Percentiles rank a stretch among this genome's conserved stretches.
These are phyloP conservation scores for Triplophysa rosa DNA, from an alignment of 2,113 vertebrate species.

Conservation along the genomic window DNA sequence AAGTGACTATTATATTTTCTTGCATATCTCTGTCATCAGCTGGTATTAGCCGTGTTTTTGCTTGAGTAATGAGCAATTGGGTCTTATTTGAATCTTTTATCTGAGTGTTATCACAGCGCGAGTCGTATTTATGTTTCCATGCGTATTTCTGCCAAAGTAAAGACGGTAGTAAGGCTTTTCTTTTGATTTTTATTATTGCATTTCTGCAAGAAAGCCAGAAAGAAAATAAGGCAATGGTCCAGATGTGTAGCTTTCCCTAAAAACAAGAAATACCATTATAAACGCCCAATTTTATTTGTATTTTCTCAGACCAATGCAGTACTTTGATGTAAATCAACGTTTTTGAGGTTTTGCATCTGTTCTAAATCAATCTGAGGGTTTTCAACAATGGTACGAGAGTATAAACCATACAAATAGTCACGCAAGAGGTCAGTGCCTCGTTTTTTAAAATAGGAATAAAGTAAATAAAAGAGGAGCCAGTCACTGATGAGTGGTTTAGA, in stretches of 20 bases:
- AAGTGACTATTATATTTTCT: constrained; percentile 37
- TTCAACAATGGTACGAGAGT: neutral
- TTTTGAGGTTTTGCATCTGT: constrained; percentile 13
- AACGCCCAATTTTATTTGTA: constrained; percentile 20
- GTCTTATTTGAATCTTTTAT: constrained; percentile 34
- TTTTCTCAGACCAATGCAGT: neutral
- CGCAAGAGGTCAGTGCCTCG: constrained; percentile 8
- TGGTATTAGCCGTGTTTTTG: constrained; percentile 32
- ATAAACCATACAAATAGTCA: constrained; percentile 24
- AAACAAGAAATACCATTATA: constrained; percentile 1
- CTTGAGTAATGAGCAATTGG: constrained; percentile 23
- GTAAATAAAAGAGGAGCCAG: neutral
- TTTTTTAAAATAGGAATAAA: constrained; percentile 4
- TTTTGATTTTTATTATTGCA: constrained; percentile 39
- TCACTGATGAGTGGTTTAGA: constrained; percentile 33
- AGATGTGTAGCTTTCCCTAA: neutral
- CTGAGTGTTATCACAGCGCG: constrained; percentile 6
- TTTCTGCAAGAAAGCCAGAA: neutral
- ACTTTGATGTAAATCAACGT: constrained; percentile 19
- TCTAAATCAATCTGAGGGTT: constrained; percentile 18
- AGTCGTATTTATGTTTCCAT: constrained; percentile 32
- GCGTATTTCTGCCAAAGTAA: constrained; percentile 37
- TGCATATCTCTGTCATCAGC: constrained; percentile 38
- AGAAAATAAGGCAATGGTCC: neutral
- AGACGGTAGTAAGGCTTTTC: constrained; percentile 25